Percentiles rank a stretch among this genome's conserved stretches.
Evolutionary conservation across 2,113 vertebrate genomes (phyloP).

Genomic region (Manacus vitellinus): DNA sequence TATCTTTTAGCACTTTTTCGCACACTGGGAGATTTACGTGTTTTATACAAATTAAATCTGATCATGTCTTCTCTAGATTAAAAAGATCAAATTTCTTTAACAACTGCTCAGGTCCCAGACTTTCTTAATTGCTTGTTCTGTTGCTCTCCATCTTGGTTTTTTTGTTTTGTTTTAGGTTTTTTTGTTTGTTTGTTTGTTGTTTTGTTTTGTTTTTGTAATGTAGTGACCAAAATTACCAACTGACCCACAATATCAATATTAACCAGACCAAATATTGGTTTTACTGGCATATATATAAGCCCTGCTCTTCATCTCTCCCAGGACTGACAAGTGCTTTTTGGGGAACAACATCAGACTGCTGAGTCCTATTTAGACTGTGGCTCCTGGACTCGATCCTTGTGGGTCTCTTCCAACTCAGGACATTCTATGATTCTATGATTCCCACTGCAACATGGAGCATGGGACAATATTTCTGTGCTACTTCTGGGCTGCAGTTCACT

Average conservation of each 20-base stretch:
- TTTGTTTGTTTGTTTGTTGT: not conserved
- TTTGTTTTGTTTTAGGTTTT: too few relatives aligned
- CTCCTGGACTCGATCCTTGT: rapidly evolving
- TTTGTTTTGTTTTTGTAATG: not conserved
- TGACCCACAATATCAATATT: not conserved
- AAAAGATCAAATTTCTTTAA: not conserved
- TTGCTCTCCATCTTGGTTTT: not conserved
- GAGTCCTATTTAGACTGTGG: rapidly evolving
- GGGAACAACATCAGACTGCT: not conserved
- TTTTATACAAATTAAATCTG: not conserved
- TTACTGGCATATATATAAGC: not conserved
- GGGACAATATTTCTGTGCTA: not conserved
- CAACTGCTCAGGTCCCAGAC: not conserved
- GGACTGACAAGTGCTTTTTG: not conserved
- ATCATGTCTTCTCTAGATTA: not conserved
- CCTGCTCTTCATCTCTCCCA: not conserved
- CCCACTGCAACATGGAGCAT: not conserved
- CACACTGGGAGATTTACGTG: not conserved
- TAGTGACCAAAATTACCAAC: not conserved
- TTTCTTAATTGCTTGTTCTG: not conserved
- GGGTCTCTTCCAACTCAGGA: not conserved
- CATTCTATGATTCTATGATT: not conserved
- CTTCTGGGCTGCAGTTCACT: not conserved
- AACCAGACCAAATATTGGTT: not conserved
- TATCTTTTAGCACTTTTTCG: not conserved